Evolutionary conservation across 2,113 vertebrate genomes (phyloP).

Genomic region (Bungarus multicinctus): DNA sequence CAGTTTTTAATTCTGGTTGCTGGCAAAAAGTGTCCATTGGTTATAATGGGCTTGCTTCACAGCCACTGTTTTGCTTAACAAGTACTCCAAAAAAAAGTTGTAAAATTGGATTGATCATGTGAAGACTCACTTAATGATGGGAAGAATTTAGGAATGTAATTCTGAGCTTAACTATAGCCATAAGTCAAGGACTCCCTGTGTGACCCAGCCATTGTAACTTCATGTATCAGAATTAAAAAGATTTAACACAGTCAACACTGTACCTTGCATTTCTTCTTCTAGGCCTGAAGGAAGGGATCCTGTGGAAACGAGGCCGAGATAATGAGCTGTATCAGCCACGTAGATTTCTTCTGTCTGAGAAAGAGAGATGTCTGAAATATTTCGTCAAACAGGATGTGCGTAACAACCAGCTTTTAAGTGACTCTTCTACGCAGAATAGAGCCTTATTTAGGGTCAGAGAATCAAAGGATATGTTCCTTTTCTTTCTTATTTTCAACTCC

Average conservation of each 20-base stretch:
- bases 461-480: background rate
- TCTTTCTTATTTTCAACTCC: background rate
- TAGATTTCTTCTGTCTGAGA: constrained; percentile 82
- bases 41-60: background rate
- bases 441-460: background rate
- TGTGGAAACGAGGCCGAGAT: constrained; percentile 88
- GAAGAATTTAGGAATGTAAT: background rate
- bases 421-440: background rate
- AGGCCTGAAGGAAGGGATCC: constrained; percentile 78
- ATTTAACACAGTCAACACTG: background rate
- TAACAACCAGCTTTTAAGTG: constrained; percentile 27
- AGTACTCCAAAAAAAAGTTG: background rate
- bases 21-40: background rate
- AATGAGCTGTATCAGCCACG: constrained; percentile 83
- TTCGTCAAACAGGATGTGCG: constrained; percentile 87
- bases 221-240: background rate
- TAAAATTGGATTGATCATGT: background rate
- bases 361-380: constrained; percentile 86
- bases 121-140: background rate
- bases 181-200: background rate
- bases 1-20: background rate
- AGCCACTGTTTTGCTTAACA: background rate
- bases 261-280: constrained; percentile 40
- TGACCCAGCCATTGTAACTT: background rate
- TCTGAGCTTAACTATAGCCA: background rate